Base-by-base conservation (phyloP, 2,797 vertebrate genomes). In the Rhabdophis nuchalis region DNA sequence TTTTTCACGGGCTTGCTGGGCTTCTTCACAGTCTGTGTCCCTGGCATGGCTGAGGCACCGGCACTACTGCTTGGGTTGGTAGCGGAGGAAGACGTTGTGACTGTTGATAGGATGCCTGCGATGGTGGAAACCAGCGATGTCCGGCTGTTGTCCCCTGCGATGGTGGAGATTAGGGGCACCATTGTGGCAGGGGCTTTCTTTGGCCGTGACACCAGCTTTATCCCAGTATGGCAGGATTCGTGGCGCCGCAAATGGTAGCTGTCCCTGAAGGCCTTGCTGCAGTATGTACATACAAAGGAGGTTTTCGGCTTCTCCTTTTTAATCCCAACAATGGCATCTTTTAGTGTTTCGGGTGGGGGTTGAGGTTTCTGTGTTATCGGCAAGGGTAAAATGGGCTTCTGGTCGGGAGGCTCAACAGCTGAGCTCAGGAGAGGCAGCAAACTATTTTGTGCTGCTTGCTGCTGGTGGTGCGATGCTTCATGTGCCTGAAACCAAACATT, bases 271-370 rank as follows among this genome's bases (percentile, higher is more conserved):
- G 99, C 99, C 97, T 99, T 99, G 98, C 98, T 99, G 97, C 99
- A 99, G 97, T 99, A 99, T 95, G 98, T 98, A 93, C 99, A 99
- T 96, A 99, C 98, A 96, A 99, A 99, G 68, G 99, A 99, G 29
- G 99, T 99, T 98, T 99, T 99, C 94, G 98, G 98, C 95, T 99
- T 99, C 97, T 99, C 99, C 96, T 99, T 99, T 98, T 99, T 99
- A 97, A 98, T 97, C 94, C 97, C 98, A 94, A 97, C 96, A 96
- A 99, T 98, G 93, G 98, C 97, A 98, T 99, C 98, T 97, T 99
- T 99, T 94, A 99, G 98, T 72, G 98, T 98, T 97, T 99, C 99
- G 91, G 98, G 97, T 58, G 98, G 97, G 93, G 99, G 98, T 23
- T 98, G 98, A 96, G 99, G 98, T 98, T 99, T 99, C 97, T 99